Base-by-base conservation (phyloP, 1,140 invertebrate species). In the Lineus longissimus region DNA sequence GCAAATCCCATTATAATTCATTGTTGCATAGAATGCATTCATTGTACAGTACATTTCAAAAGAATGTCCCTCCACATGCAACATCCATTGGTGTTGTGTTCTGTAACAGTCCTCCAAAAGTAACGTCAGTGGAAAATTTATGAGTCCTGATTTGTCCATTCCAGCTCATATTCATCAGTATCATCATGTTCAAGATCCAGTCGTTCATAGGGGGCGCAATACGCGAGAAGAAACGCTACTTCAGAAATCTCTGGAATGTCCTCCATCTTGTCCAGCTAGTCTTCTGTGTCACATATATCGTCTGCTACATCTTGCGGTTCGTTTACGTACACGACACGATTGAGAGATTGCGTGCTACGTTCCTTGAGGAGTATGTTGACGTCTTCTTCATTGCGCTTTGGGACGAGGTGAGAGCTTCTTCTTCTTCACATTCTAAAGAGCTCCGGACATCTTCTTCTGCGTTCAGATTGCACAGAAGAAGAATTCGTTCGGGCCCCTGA, bases 121-220 rank as follows among this genome's bases (percentile, higher is more conserved):
- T 31, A 15, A 23, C 11, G 13, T 55, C 51, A 23, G 11, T 30
- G 27, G n/a, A 36, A 33, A 54, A 15, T 60, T 9, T 17, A 2
- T 64, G 4, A 60, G 7, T 61, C 23, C 9, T 30, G 57, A 23
- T 65, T 43, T 65, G 60, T 51, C 58, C 13, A 47, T 74, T 74
- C 43, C 70, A 80, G 78, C 57, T 80, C 62, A 62, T 78, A 30
- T 79, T 76, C 47, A 68, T 80, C 33, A 61, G 76, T 9, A 23
- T 77, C 41, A 75, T 74, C 11, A 30, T 79, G 43, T 64, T 68
- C 43, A 70, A 69, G 57, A 30, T 75, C 30, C 70, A 69, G 41
- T 62, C 45, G 11, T 61, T 73, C 23, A 33, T 73, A 0, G 40
- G 61, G 40, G 62, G 68, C 17, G 62, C 71, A 11, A 55, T 74